These are phyloP conservation scores for Sebastiscus albofasciatus DNA, from an alignment of 2,797 vertebrate species.

Conservation along the genomic window DNA sequence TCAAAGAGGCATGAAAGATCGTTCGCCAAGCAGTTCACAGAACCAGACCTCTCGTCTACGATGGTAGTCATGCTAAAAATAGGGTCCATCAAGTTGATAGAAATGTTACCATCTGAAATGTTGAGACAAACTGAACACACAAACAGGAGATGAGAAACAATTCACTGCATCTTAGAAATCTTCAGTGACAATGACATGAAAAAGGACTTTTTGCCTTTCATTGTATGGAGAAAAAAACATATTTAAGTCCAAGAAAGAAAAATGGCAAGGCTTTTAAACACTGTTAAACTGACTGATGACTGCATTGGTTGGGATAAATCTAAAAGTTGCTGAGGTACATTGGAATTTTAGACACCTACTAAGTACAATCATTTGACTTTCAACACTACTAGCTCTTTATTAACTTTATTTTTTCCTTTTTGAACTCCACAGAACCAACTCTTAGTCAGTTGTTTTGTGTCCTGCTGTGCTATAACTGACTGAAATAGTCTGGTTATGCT, in stretches of 20 bases:
- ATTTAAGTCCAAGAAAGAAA: too few relatives aligned
- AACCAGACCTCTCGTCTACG: accelerated
- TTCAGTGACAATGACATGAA: not conserved
- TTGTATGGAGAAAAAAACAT: not conserved
- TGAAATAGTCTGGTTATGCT: not conserved
- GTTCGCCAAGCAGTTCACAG: accelerated
- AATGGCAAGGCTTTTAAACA: not conserved
- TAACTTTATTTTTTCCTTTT: not conserved
- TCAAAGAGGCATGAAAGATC: accelerated
- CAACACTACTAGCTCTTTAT: not conserved
- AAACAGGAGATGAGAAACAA: not conserved
- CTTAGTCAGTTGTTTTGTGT: not conserved
- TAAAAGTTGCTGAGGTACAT: not conserved
- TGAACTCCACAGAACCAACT: not conserved
- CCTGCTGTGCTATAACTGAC: not conserved
- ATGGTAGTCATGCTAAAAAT: accelerated
- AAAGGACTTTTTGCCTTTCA: not conserved
- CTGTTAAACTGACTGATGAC: not conserved
- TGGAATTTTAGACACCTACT: not conserved
- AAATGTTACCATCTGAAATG: accelerated
- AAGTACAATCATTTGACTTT: not conserved
- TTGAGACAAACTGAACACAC: slow-evolving; percentile 38
- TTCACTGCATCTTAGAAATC: not conserved
- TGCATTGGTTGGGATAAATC: not conserved
- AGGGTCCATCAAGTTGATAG: accelerated